Conservation (phyloP, 2,797 vertebrate genomes). For the Adelosebastes latens region DNA sequence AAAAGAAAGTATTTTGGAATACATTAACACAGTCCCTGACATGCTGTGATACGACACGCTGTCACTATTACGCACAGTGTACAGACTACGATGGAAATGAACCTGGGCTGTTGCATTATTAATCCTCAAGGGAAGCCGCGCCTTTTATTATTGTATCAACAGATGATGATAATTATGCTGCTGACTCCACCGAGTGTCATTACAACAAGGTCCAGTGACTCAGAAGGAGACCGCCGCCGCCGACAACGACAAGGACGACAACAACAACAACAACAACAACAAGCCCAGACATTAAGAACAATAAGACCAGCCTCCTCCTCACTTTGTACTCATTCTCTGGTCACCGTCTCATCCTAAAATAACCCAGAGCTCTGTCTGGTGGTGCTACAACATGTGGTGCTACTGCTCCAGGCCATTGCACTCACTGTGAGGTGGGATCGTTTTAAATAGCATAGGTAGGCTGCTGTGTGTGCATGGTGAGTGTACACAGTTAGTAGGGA, state of each 20-base stretch:
- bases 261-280: background rate
- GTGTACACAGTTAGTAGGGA: background rate
- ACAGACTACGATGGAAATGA: background rate
- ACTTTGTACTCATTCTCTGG: background rate
- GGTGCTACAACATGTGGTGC: background rate
- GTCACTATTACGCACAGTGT: background rate
- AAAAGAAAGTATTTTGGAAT: background rate
- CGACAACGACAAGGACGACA: background rate
- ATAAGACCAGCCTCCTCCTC: background rate
- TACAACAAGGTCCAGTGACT: background rate
- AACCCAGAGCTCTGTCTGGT: background rate
- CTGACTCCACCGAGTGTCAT: background rate
- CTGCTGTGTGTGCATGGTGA: background rate
- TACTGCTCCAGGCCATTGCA: background rate
- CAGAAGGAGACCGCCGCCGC: background rate
- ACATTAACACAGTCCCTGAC: background rate
- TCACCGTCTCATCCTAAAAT: slow-evolving; percentile 20
- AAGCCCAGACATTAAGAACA: slow-evolving; percentile 9
- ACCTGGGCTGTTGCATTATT: background rate
- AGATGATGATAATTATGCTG: background rate
- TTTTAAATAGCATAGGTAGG: slow-evolving; percentile 7
- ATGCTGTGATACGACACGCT: background rate
- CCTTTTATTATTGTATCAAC: background rate
- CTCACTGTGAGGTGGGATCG: background rate
- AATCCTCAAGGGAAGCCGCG: background rate